Percentiles rank a stretch among this genome's conserved stretches.
Conservation (phyloP, 2,113 vertebrate genomes). For the Dendrocopos noguchii region DNA sequence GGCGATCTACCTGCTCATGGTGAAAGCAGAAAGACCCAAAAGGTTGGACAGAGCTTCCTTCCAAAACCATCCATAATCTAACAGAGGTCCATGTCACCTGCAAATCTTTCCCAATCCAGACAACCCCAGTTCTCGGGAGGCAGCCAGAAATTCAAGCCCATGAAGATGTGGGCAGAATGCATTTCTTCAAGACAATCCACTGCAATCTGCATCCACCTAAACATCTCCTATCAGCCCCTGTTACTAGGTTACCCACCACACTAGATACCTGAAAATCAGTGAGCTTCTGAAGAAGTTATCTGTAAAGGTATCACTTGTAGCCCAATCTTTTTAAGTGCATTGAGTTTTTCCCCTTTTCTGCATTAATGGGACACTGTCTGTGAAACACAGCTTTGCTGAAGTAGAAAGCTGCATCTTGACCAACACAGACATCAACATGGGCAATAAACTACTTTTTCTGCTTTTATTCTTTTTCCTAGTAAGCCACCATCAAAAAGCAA, state of each 20-base stretch:
- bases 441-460: background rate
- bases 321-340: background rate
- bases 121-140: background rate
- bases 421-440: background rate
- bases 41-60: background rate
- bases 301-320: background rate
- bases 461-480: background rate
- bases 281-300: background rate
- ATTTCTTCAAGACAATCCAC: background rate
- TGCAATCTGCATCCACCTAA: background rate
- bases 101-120: background rate
- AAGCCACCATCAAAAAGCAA: background rate
- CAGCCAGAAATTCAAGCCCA: background rate
- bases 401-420: background rate
- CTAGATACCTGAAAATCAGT: no score
- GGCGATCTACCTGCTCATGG: background rate
- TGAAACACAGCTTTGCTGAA: background rate
- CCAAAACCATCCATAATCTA: background rate
- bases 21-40: background rate
- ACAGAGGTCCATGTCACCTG: background rate
- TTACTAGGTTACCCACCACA: background rate
- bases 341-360: background rate
- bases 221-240: background rate
- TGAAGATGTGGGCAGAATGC: background rate
- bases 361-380: accelerated